Evolutionary conservation across 2,888 invertebrate genomes (phyloP).

Genomic region (Lycia hirtaria): DNA sequence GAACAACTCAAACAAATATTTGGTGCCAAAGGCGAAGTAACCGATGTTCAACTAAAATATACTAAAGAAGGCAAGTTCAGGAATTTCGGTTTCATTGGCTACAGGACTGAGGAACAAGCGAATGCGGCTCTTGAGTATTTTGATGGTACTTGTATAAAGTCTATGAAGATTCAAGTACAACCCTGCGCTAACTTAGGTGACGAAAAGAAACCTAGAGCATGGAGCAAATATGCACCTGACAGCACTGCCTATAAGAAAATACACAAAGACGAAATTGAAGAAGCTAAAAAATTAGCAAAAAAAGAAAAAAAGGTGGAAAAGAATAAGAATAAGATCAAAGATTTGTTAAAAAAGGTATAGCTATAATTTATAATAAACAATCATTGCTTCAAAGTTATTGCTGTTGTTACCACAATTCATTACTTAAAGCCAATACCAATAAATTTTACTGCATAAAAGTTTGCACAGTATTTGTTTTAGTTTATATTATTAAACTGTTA

Average conservation of each 20-base stretch:
- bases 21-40: constrained; percentile 92
- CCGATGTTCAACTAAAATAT: constrained; percentile 97
- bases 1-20: constrained; percentile 91
- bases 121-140: constrained; percentile 91
- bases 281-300: constrained; percentile 52
- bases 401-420: too few species aligned
- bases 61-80: constrained; percentile 96
- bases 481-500: too few species aligned
- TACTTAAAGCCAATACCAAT: too few species aligned
- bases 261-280: constrained; percentile 69
- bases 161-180: constrained; percentile 92
- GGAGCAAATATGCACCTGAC: constrained; percentile 96
- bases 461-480: too few species aligned
- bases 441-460: too few species aligned
- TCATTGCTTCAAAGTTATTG: too few species aligned
- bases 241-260: constrained; percentile 88
- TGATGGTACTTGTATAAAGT: constrained; percentile 93
- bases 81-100: constrained; percentile 97
- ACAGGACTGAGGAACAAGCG: constrained; percentile 92
- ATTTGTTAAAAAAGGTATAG: constrained; percentile 88
- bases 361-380: background rate
- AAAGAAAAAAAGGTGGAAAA: constrained; percentile 64
- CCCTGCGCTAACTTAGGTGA: constrained; percentile 88
- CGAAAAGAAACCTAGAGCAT: constrained; percentile 92
- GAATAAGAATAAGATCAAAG: constrained; percentile 86